Evolutionary conservation across 1,140 invertebrate species (phyloP).

Genomic region (Littorina saxatilis): DNA sequence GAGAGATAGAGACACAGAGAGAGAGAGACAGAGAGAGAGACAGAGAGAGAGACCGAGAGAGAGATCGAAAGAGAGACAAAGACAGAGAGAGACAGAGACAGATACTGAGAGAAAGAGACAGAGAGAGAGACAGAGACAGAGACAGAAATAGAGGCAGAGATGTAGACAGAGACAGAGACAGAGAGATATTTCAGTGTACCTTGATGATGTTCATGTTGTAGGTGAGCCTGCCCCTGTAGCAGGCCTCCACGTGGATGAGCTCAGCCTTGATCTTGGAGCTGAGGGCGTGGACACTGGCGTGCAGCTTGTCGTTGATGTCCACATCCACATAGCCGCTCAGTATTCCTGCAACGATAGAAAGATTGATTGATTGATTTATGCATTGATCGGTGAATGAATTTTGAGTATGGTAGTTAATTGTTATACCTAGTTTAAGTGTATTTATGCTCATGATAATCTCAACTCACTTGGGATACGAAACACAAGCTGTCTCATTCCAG

Average conservation of each 20-base stretch:
- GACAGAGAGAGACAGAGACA: too few relatives aligned
- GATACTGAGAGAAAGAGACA: too few relatives aligned
- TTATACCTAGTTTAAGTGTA: background rate
- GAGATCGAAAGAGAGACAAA: too few relatives aligned
- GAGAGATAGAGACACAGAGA: too few relatives aligned
- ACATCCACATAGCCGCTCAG: constrained; percentile 46
- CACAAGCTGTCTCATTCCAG: background rate
- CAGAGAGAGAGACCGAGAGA: too few relatives aligned
- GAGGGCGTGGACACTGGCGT: constrained; percentile 39
- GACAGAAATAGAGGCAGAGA: too few relatives aligned
- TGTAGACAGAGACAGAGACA: too few relatives aligned
- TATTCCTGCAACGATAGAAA: constrained; percentile 27
- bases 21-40: too few relatives aligned
- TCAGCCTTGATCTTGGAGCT: constrained; percentile 35
- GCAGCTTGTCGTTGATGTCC: constrained; percentile 43
- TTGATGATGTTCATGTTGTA: constrained; percentile 55
- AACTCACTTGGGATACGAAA: background rate
- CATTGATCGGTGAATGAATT: background rate
- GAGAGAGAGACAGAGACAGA: too few relatives aligned
- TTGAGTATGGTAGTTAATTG: background rate
- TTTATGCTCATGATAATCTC: background rate
- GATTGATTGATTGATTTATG: background rate
- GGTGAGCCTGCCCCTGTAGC: constrained; percentile 45
- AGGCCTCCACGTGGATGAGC: constrained; percentile 42
- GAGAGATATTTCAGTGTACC: too few relatives aligned